Evolutionary conservation across 2,113 vertebrate genomes (phyloP), one percentile per base, ranked within the genome.

Genomic region (Phylloscopus trochiloides): DNA sequence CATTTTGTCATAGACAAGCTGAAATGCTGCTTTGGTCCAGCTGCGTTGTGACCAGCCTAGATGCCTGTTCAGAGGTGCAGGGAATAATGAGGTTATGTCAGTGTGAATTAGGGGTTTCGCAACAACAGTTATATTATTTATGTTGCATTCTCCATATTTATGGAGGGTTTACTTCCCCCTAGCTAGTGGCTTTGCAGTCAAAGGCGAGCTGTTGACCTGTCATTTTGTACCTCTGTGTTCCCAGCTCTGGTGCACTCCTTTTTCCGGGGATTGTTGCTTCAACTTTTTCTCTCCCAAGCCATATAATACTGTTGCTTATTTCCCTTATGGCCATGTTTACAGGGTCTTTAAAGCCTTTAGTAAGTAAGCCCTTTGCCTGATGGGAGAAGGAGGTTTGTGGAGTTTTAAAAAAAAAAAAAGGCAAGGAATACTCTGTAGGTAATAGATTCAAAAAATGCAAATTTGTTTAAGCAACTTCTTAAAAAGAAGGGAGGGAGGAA

Each of bases 391-490:
- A 66, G 54, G 65, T 83, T 93, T 88, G 50, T 47, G 20, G 54
- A 76, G 65, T 61, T 83, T 3, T 25, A 10, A 54, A 50, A 54
- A 50, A 32, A 71, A 47, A 45, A 29, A n/a, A 42, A 54, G 26
- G 20, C 34, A 59, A 92, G 84, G 74, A 95, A 66, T 83, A 68
- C 9, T 4, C 72, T 92, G 63, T 68, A 86, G 74, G 76, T 88
- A 95, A 94, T 90, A 80, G 78, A 92, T 96, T 94, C 71, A 16
- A 79, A 92, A 96, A 81, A 95, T 95, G 96, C 86, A 93, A 91
- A 95, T 97, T 95, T 88, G 63, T 95, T 94, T 94, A 95, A 95
- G 89, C 84, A 92, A 78, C 70, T 95, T 31, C 80, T 95, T 95
- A 87, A 94, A 95, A 88, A 93, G 90, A 57, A 73, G 92, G 92